Conservation (phyloP, 2,888 invertebrate genomes). For the Sceliomorpha sp. region DNA sequence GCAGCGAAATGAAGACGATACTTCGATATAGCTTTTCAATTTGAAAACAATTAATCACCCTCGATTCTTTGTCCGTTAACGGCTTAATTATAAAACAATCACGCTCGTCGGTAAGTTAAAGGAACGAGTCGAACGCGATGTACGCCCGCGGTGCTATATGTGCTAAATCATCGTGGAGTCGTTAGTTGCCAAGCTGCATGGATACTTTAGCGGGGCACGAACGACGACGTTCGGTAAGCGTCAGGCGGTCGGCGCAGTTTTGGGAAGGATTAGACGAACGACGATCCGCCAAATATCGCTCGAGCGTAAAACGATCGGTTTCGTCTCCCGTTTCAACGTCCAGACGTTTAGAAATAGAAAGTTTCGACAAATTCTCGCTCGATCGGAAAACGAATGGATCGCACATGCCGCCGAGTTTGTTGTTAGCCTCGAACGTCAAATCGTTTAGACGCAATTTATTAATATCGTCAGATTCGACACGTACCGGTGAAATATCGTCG, state of each 20-base stretch:
- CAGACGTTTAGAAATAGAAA: no score
- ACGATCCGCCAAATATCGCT: slow-evolving; percentile 24
- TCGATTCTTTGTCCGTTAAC: slow-evolving; percentile 68
- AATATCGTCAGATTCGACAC: no score
- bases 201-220: slow-evolving; percentile 23
- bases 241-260: slow-evolving; percentile 15
- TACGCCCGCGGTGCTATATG: slow-evolving; percentile 64
- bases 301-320: slow-evolving; percentile 1
- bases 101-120: slow-evolving; percentile 69
- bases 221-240: slow-evolving; percentile 21
- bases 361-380: no score
- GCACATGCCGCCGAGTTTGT: no score
- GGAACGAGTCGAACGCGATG: slow-evolving; percentile 62
- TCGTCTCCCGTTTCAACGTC: not conserved
- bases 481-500: no score
- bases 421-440: no score
- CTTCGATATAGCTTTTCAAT: slow-evolving; percentile 75
- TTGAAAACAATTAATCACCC: slow-evolving; percentile 78
- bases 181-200: slow-evolving; percentile 75
- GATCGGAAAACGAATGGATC: no score
- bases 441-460: no score
- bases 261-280: slow-evolving; percentile 44
- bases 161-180: slow-evolving; percentile 79
- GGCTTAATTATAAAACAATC: slow-evolving; percentile 80
- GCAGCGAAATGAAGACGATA: slow-evolving; percentile 68